Conservation (phyloP, 2,113 vertebrate genomes). For the Mugil cephalus region DNA sequence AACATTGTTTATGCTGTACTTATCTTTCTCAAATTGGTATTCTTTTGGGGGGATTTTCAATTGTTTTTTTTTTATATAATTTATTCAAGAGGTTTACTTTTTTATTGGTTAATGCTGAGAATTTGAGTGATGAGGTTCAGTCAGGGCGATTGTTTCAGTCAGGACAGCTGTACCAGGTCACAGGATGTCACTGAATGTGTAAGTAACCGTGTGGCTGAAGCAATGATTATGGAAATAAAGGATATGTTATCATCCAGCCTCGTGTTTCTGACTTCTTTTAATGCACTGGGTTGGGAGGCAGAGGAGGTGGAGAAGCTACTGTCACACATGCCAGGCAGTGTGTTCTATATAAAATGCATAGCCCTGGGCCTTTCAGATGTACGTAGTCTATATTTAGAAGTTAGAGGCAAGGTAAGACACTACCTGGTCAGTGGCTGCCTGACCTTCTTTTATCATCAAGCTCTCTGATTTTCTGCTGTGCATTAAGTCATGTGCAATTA, state of each 20-base stretch:
- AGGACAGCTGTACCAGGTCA: constrained; percentile 45
- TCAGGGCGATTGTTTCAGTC: constrained; percentile 73
- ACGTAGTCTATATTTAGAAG: constrained; percentile 45
- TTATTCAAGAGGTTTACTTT: constrained; percentile 84
- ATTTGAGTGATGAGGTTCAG: constrained; percentile 67
- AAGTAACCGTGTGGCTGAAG: constrained; percentile 76
- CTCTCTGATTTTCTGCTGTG: constrained; percentile 54
- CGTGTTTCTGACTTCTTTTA: constrained; percentile 37
- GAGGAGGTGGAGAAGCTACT: constrained; percentile 5
- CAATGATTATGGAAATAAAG: constrained; percentile 82
- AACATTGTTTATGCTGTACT: constrained; percentile 81
- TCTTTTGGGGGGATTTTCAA: constrained; percentile 58
- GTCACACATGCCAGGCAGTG: constrained; percentile 41
- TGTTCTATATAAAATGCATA: constrained; percentile 43
- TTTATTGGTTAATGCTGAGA: constrained; percentile 81
- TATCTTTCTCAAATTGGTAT: constrained; percentile 79
- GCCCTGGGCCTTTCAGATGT: constrained; percentile 20
- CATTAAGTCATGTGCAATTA: constrained; percentile 76
- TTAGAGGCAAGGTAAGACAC: constrained; percentile 19
- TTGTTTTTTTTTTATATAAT: constrained; percentile 74
- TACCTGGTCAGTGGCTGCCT: constrained; percentile 51
- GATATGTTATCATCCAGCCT: constrained; percentile 79
- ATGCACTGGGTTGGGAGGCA: constrained; percentile 14
- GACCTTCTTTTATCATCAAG: constrained; percentile 3
- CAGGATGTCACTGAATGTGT: constrained; percentile 69